Percentiles rank a stretch among this genome's conserved stretches.
Evolutionary conservation across 2,797 vertebrate genomes (phyloP).

Genomic region (Propithecus perrieri): DNA sequence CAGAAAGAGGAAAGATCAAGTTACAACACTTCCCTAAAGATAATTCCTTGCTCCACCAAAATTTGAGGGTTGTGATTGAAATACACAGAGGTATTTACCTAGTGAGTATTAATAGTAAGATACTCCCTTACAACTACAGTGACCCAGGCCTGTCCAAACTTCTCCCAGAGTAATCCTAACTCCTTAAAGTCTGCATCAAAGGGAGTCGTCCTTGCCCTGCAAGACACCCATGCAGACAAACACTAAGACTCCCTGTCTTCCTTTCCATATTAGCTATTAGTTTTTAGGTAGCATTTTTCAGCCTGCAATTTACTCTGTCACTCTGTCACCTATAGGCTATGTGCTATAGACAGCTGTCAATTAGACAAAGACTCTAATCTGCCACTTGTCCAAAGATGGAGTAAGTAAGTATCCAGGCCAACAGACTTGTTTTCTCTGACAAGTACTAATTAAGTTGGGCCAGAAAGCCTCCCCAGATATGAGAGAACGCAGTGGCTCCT

Average conservation of each 20-base stretch:
- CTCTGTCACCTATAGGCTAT: background rate
- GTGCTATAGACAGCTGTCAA: background rate
- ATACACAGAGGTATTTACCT: background rate
- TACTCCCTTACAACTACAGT: background rate
- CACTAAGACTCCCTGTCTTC: background rate
- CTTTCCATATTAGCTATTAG: background rate
- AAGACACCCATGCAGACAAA: background rate
- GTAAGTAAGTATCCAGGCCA: background rate
- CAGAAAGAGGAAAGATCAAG: background rate
- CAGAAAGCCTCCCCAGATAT: background rate
- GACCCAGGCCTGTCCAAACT: background rate
- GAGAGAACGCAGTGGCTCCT: background rate
- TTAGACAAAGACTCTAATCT: constrained; percentile 2
- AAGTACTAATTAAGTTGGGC: background rate
- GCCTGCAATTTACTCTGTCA: constrained; percentile 14
- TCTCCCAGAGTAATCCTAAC: background rate
- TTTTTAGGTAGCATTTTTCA: constrained; percentile 36
- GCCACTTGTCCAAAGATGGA: background rate
- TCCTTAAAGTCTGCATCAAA: background rate
- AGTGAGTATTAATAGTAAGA: background rate
- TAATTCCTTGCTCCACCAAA: background rate
- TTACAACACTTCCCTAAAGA: background rate
- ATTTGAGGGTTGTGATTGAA: background rate
- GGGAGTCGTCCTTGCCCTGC: background rate
- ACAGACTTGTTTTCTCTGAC: background rate